These are phyloP conservation scores for Hemicentrotus pulcherrimus DNA, from an alignment of 35 echinoderm and acorn worm species.

Conservation along the genomic window DNA sequence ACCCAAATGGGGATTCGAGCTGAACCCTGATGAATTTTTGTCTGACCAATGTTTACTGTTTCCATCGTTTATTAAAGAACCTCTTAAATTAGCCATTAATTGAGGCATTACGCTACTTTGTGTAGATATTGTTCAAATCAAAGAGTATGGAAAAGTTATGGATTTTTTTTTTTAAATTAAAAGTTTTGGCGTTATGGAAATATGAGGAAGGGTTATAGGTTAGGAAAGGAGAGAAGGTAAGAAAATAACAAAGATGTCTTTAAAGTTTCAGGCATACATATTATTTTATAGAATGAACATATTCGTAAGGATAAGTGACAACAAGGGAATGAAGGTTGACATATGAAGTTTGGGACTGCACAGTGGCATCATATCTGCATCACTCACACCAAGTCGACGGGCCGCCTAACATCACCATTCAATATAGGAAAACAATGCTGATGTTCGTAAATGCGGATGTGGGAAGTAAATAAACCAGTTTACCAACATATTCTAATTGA, in stretches of 20 bases:
- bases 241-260: not conserved
- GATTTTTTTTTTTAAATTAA: not conserved
- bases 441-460: too few relatives aligned
- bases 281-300: not conserved
- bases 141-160: not conserved
- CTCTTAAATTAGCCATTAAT: not conserved
- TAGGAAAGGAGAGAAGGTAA: not conserved
- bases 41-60: slow-evolving; percentile 6
- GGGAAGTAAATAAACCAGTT: too few relatives aligned
- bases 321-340: too few relatives aligned
- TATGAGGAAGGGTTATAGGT: not conserved
- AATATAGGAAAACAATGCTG: too few relatives aligned
- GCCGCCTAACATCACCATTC: too few relatives aligned
- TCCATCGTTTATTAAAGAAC: not conserved
- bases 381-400: too few relatives aligned
- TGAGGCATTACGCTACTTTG: not conserved
- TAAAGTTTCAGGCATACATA: not conserved
- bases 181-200: not conserved
- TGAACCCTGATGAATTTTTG: slow-evolving; percentile 23
- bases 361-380: too few relatives aligned
- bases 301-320: too few relatives aligned
- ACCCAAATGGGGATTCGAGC: slow-evolving; percentile 21
- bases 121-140: not conserved
- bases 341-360: too few relatives aligned
- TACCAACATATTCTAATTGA: too few relatives aligned